A percentile compares a stretch with the other conserved stretches of the same genome.
These are phyloP conservation scores for Cephalopachus bancanus DNA, from an alignment of 2,797 vertebrate species.

Conservation along the genomic window DNA sequence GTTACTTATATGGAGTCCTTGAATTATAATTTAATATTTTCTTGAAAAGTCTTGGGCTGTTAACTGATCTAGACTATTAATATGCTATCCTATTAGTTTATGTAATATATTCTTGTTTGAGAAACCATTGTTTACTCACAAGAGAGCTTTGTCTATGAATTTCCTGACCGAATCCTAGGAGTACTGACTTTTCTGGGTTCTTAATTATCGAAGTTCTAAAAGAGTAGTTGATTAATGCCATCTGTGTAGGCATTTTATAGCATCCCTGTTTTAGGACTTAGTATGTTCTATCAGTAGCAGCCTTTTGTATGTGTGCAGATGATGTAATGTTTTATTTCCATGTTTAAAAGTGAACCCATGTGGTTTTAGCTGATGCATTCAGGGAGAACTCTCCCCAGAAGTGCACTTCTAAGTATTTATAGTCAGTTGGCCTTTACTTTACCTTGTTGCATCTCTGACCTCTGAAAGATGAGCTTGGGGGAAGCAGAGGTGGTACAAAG, in stretches of 20 bases:
- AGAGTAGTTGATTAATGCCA: not conserved
- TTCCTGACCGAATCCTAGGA: not conserved
- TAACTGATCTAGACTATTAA: not conserved
- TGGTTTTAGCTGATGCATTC: conserved; percentile 1
- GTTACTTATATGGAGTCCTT: not conserved
- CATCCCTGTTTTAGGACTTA: not conserved
- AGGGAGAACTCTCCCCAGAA: not conserved
- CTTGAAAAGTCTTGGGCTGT: not conserved
- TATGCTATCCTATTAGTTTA: not conserved
- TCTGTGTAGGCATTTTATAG: not conserved
- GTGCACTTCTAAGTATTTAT: not conserved
- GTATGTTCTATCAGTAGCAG: not conserved
- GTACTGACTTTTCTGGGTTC: conserved; percentile 12
- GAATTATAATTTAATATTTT: conserved; percentile 15
- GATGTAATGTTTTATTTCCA: not conserved
- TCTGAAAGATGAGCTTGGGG: not conserved
- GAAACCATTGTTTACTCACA: not conserved
- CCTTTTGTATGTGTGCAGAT: not conserved
- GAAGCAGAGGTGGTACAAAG: not conserved
- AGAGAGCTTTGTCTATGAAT: conserved; percentile 37
- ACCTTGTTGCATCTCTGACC: not conserved
- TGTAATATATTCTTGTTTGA: not conserved
- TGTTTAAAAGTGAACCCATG: not conserved
- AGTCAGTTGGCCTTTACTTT: conserved; percentile 31
- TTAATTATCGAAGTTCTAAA: not conserved